Conservation (phyloP, 1,140 invertebrate species). For the Odontomachus brunneus region DNA sequence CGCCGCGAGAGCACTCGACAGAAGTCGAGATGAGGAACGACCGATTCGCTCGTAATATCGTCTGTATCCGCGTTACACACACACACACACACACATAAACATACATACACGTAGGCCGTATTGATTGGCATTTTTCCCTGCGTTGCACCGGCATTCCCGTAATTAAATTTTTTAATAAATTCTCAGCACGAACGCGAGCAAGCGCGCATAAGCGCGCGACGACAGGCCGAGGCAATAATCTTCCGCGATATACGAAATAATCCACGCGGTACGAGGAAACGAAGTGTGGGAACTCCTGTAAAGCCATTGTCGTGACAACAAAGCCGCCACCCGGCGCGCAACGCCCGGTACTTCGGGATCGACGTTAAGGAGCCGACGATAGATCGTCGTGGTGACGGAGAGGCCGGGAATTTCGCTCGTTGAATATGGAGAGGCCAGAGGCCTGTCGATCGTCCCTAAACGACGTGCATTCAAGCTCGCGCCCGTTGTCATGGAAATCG, state of each 20-base stretch:
- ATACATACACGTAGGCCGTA: background rate
- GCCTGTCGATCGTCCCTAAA: constrained; percentile 78
- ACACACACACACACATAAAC: too few species aligned
- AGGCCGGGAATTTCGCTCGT: constrained; percentile 75
- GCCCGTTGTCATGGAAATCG: constrained; percentile 78
- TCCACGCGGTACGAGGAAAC: constrained; percentile 60
- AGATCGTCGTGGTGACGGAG: constrained; percentile 75
- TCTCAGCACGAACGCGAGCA: background rate
- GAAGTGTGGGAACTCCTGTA: constrained; percentile 67
- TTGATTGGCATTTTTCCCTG: constrained; percentile 23
- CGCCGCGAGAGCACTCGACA: too few species aligned
- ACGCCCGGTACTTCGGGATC: constrained; percentile 57
- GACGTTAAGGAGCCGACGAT: constrained; percentile 76
- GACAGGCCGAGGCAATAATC: constrained; percentile 26
- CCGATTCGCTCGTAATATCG: background rate
- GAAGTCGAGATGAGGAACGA: background rate
- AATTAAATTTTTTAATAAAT: constrained; percentile 59
- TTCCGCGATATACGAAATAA: constrained; percentile 58
- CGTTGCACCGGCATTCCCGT: background rate
- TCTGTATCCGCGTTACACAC: background rate
- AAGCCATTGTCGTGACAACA: constrained; percentile 73
- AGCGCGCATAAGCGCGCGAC: background rate
- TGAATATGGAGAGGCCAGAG: constrained; percentile 78
- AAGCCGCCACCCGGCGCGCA: constrained; percentile 60
- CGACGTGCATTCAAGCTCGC: constrained; percentile 76